Evolutionary conservation across 2,888 invertebrate species (phyloP), one percentile per base, ranked within the genome.

Genomic region (Synanthedon formicaeformis): DNA sequence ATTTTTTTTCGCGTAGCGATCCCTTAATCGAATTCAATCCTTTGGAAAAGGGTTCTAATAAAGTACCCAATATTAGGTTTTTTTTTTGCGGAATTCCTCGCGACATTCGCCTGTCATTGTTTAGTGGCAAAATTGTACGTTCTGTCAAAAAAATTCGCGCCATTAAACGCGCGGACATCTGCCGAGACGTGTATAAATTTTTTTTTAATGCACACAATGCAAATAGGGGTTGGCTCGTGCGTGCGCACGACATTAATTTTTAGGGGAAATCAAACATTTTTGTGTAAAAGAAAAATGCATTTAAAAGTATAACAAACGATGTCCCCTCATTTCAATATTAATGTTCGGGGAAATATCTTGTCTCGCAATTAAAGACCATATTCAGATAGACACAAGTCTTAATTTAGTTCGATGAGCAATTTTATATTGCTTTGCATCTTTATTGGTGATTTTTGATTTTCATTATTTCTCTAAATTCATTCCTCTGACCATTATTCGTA

Each of bases 101-200:
- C 67, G 58, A 63, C 65, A 63, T 65, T 59, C 68, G 71, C 67
- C 71, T 77, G 80, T 77, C 78, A 78, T 76, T 81, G 73, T 76
- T 62, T 66, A 65, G 71, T 71, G 75, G 69, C 72, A 75, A 80
- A 83, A 84, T 84, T 82, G 78, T 71, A 77, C 77, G 78, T 78
- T 69, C 79, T 84, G 81, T 83, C 83, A 86, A 86, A 23, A 23
- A 86, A 86, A 81, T 80, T 83, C 85, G 86, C 85, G 82, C 85
- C 85, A 86, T 87, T 86, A 83, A 81, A 71, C 64, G 66, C 68
- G 55, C 63, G 76, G 76, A 74, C 87, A 87, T 85, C 85, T 87
- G 87, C 79, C 73, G 73, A 60, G 55, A 60, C 57, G 60, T 67
- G 71, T 74, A 62, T 66, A 83, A 74, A 65, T 67, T 62, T 58